These are phyloP conservation scores for Holothuria glaberrima DNA, from an alignment of 35 echinoderm and acorn worm genomes.

Conservation along the genomic window DNA sequence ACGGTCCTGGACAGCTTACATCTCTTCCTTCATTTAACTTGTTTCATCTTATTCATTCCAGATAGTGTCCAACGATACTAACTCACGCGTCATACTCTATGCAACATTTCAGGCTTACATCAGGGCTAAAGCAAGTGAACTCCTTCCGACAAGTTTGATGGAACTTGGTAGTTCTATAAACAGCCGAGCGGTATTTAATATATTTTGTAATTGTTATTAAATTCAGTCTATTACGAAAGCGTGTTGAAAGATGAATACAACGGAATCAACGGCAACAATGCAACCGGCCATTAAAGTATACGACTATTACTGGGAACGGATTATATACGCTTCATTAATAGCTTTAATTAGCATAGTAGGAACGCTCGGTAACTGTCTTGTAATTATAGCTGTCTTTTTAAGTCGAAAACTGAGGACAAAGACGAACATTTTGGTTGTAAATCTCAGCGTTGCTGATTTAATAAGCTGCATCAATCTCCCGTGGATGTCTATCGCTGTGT, in stretches of 20 bases:
- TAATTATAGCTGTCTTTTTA: constrained; percentile 69
- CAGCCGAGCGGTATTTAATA: too few species aligned
- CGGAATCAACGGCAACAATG: not conserved
- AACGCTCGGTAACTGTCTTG: constrained; percentile 72
- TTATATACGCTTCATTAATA: constrained; percentile 57
- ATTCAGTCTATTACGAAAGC: too few species aligned
- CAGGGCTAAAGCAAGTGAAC: too few species aligned
- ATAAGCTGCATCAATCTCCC: constrained; percentile 80
- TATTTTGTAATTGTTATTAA: too few species aligned
- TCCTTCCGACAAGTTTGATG: too few species aligned
- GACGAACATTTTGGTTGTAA: constrained; percentile 79
- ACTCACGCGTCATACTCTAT: too few species aligned
- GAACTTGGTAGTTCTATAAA: too few species aligned
- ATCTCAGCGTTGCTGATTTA: constrained; percentile 78
- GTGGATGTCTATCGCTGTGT: constrained; percentile 65
- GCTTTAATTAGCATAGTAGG: constrained; percentile 67
- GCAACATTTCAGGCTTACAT: too few species aligned
- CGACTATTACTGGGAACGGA: constrained; percentile 43
- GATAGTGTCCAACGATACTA: too few species aligned
- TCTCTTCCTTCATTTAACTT: too few species aligned
- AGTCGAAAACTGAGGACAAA: constrained; percentile 76
- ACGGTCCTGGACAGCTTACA: too few species aligned
- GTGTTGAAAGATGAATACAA: not conserved
- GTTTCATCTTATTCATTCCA: too few species aligned
- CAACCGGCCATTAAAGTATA: not conserved